Evolutionary conservation across 2,113 vertebrate genomes (phyloP), one percentile per base, ranked within the genome.

Genomic region (Meriones unguiculatus): DNA sequence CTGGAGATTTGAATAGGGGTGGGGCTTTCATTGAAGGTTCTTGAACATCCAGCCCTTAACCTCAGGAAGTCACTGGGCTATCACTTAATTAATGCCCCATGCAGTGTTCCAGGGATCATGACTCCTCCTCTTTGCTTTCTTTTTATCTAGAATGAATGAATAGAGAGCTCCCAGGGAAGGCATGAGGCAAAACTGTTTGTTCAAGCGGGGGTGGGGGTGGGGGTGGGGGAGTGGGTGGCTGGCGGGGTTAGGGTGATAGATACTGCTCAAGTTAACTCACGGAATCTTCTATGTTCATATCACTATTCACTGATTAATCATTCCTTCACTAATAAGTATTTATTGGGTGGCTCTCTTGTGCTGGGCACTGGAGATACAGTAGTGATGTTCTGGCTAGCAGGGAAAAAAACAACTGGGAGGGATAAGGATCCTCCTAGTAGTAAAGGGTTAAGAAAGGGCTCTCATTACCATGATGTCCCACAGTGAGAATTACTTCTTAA

Each of bases 271-370:
- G 50, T 59, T 67, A 93, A 62, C 9, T 86, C 28, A 8, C 9
- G 9, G 22, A n/a, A 38, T 20, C 64, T 80, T 93, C 24, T 59
- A 11, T 82, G 72, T 81, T 89, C 46, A 41, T 95, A 90, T 89
- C 81, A 22, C 5, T 11, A 22, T 59, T 93, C 65, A 50, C 67
- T 80, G 72, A 64, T 64, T 62, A 41, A 57, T 50, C 20, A 64
- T 86, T 67, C 59, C 77, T 92, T 95, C 70, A 77, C 38, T 81
- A 35, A 65, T 64, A 91, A 92, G 78, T 88, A 84, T 35, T 65
- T 76, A 50, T 46, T 46, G 62, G 69, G 65, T 57, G 41, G 20
- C 59, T 30, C 3, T 50, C 52, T 62, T 5, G 30, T 46, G 50
- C 41, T 75, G 35, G 91, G 22, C 46, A 32, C 57, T 72, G 28